Evolutionary conservation across 2,113 vertebrate genomes (phyloP), one percentile per base, ranked within the genome.

Genomic region (Sylvia atricapilla): DNA sequence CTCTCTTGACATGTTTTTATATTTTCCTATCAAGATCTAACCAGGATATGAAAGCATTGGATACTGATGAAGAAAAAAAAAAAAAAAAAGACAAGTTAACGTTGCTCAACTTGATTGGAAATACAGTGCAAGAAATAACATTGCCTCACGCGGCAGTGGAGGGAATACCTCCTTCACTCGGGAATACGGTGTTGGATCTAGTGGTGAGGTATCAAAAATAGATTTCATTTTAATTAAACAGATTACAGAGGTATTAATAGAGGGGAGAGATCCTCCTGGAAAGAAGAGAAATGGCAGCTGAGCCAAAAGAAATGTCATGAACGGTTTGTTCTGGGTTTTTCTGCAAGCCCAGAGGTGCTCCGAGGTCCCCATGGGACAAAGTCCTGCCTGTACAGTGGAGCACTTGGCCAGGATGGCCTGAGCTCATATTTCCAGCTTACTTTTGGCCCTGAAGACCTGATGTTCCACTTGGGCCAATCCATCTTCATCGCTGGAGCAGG

Each of bases 211-310:
- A 95, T 87, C 89, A 92, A 92, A 95, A 94, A 75, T 70, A 97
- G 89, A 92, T 87, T 95, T 94, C 8, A 47, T 93, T 95, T 95
- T 95, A 95, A 95, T 95, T 95, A 77, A 85, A 91, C 69, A 91
- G 50, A 90, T 67, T 85, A 58, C 20, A 44, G 37, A 79, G 70
- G n/a, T 43, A 91, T 91, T 91, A 91, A 90, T 88, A 84, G 4
- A 69, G 58, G 19, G 25, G 50, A 39, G 22, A 60, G 23, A 70
- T 63, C 37, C 68, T 77, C 67, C 24, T 73, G 70, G 37, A 80
- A 86, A 83, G 69, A 63, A 78, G n/a, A 72, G 24, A 33, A 87
- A 73, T 46, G 37, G 53, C 50, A 94, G 24, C 11, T 25, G 70
- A 94, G 52, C 21, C 76, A 84, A 70, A 84, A 55, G 67, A 89